Evolutionary conservation across 2,113 vertebrate genomes (phyloP).

Genomic region (Aphyosemion australe): DNA sequence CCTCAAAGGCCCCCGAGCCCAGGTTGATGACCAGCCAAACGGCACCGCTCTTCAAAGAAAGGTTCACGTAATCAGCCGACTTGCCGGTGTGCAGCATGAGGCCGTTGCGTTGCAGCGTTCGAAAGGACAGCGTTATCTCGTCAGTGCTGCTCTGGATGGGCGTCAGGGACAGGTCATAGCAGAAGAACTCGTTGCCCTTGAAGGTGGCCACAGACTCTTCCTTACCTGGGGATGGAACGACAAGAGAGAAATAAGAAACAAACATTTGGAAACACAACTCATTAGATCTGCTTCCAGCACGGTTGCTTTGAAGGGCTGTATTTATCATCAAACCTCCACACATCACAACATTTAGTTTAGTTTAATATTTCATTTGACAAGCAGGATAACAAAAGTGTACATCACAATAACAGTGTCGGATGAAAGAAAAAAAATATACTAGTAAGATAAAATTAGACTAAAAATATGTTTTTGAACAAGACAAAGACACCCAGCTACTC

Average conservation of each 20-base stretch:
- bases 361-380: conserved; percentile 2
- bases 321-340: no score
- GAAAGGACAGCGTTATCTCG: conserved; percentile 94
- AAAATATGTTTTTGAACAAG: conserved; percentile 1
- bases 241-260: not conserved
- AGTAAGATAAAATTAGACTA: not conserved
- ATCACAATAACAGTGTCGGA: not conserved
- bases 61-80: conserved; percentile 95
- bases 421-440: conserved; percentile 11
- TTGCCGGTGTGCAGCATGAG: conserved; percentile 97
- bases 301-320: no score
- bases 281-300: no score
- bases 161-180: conserved; percentile 94
- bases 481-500: not conserved
- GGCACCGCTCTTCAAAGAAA: conserved; percentile 92
- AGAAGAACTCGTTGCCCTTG: conserved; percentile 96
- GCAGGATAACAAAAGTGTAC: not conserved
- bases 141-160: conserved; percentile 98
- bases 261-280: no score
- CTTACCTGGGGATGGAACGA: conserved; percentile 77
- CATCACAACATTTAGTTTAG: not conserved
- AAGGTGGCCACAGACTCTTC: conserved; percentile 94
- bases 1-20: conserved; percentile 95
- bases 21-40: conserved; percentile 98
- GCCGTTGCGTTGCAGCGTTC: conserved; percentile 91